These are phyloP conservation scores for Platyscapa corneri DNA, from an alignment of 1,140 invertebrate genomes.

Conservation along the genomic window DNA sequence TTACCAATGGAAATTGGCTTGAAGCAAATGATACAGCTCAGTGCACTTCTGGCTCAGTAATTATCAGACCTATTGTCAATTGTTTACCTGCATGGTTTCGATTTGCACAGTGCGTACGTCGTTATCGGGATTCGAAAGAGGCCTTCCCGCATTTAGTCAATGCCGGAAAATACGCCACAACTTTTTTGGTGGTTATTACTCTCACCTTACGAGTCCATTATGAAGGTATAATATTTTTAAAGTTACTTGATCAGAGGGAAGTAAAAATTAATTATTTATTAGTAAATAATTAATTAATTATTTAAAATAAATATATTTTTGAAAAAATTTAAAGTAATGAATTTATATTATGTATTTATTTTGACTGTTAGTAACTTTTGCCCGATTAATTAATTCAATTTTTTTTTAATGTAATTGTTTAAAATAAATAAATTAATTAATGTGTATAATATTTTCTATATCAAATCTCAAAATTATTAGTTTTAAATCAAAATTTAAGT, in stretches of 20 bases:
- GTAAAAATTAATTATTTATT: not conserved
- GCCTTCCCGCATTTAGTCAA: conserved; percentile 97
- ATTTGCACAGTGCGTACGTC: conserved; percentile 96
- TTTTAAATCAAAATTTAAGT: not conserved
- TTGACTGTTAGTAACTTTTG: no score
- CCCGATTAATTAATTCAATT: no score
- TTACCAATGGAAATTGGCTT: conserved; percentile 83
- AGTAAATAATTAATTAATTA: no score
- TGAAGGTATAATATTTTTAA: conserved; percentile 72
- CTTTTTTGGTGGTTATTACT: conserved; percentile 95
- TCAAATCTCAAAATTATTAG: no score
- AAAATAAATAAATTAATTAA: no score
- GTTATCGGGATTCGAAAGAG: conserved; percentile 92
- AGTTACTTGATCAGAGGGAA: not conserved
- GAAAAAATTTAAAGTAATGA: no score
- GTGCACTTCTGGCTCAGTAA: conserved; percentile 78
- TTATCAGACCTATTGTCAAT: conserved; percentile 86
- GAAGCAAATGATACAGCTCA: conserved; percentile 77
- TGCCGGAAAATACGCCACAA: conserved; percentile 98
- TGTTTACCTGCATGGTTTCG: conserved; percentile 97
- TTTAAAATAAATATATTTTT: no score
- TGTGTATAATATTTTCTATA: no score
- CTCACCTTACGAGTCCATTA: conserved; percentile 83
- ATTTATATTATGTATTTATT: no score
- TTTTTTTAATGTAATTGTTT: no score